Percentiles rank a stretch among this genome's conserved stretches.
These are phyloP conservation scores for Stegastes partitus DNA, from an alignment of 2,113 vertebrate species.

Conservation along the genomic window DNA sequence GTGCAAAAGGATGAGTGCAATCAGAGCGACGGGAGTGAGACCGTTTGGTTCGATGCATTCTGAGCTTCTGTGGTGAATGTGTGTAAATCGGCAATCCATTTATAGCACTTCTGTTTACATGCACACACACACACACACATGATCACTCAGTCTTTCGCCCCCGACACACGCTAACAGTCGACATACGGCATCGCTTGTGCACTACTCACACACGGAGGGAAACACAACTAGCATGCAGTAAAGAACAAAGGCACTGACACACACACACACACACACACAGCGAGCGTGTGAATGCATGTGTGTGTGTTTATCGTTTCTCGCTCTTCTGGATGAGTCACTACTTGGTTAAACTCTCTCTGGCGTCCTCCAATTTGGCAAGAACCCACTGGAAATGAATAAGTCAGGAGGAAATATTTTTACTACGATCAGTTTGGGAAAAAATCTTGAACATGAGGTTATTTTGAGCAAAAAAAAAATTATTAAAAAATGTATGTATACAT, in stretches of 20 bases:
- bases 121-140: slow-evolving; percentile 17
- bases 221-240: slow-evolving; percentile 66
- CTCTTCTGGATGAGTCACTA: slow-evolving; percentile 57
- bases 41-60: slow-evolving; percentile 24
- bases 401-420: not conserved
- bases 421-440: too few relatives aligned
- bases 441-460: too few relatives aligned
- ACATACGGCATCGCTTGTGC: slow-evolving; percentile 2
- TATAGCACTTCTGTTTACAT: slow-evolving; percentile 43
- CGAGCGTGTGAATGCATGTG: not conserved
- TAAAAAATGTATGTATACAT: too few relatives aligned
- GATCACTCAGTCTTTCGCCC: not conserved
- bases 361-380: slow-evolving; percentile 93
- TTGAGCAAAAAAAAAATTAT: too few relatives aligned
- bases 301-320: not conserved
- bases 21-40: not conserved
- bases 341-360: slow-evolving; percentile 90
- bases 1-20: slow-evolving; percentile 22
- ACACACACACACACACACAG: slow-evolving; percentile 37
- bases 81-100: not conserved
- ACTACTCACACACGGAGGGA: slow-evolving; percentile 39
- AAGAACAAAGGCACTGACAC: slow-evolving; percentile 83
- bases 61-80: slow-evolving; percentile 16
- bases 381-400: slow-evolving; percentile 89
- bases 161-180: slow-evolving; percentile 39